Evolutionary conservation across 2,113 vertebrate genomes (phyloP).

Genomic region (Cyanoramphus novaezelandiae): DNA sequence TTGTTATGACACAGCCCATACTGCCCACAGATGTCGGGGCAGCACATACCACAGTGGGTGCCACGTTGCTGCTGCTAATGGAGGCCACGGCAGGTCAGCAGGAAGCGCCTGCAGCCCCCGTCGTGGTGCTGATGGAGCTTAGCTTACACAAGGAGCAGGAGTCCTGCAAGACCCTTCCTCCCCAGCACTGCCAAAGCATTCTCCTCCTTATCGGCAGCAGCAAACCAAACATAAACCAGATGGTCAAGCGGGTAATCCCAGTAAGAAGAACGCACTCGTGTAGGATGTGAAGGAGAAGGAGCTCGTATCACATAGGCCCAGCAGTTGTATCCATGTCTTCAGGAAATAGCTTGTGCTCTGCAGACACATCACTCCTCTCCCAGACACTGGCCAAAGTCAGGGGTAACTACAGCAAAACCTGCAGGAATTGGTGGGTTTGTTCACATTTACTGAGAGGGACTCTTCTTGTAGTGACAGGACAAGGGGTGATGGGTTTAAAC

Average conservation of each 20-base stretch:
- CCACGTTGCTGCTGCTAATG: neutral
- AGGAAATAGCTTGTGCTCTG: neutral
- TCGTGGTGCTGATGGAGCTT: neutral
- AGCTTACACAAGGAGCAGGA: neutral
- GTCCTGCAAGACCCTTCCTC: neutral
- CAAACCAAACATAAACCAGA: conserved; percentile 61
- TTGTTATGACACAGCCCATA: neutral
- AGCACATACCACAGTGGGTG: neutral
- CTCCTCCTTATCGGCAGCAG: conserved; percentile 30
- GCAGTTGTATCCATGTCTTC: rapidly evolving
- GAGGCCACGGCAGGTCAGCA: neutral
- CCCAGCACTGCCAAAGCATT: neutral
- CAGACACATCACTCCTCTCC: neutral
- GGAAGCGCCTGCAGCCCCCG: neutral
- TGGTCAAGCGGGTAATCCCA: neutral
- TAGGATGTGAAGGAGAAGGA: neutral
- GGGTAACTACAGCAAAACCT: neutral
- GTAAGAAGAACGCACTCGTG: neutral
- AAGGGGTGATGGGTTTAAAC: neutral
- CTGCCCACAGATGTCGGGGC: conserved; percentile 25
- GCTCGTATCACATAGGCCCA: rapidly evolving
- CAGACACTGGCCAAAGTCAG: neutral
- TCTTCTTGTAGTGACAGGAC: neutral
- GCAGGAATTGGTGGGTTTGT: neutral
- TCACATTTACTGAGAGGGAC: neutral